Base-by-base conservation (phyloP, 2,888 invertebrate genomes). In the Spodoptera exigua region DNA sequence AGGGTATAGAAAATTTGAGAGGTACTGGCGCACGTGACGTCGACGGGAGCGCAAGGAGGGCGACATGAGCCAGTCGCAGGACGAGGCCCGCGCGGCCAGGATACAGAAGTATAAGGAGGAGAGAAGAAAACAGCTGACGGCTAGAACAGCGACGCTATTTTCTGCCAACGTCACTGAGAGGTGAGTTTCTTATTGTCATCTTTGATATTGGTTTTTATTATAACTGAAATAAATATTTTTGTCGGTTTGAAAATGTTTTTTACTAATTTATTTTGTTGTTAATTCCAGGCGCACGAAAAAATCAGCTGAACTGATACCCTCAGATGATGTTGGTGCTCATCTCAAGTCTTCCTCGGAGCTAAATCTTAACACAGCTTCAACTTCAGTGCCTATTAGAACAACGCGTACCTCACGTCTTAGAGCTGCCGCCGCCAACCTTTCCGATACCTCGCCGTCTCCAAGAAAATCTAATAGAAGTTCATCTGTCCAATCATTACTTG, bases 41-140 rank as follows among this genome's bases (percentile, higher is more conserved):
- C 83, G 76, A 66, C 83, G 80, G 66, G 78, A 79, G 39, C 66
- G 57, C 39, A 70, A 69, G 64, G 81, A 78, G 62, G 76, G 76
- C 82, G 86, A 80, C 64, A 94, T 94, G 93, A 93, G 84, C 70
- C 88, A 87, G 77, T 83, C 91, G 61, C 89, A 87, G 65, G 94
- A 95, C 74, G 94, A 94, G 85, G 94, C 91, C 85, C 90, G 95
- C 71, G 94, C 95, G 83, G 96, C 95, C 87, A 93, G 96, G 83
- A 96, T 96, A 79, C 95, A 95, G 78, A 95, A 95, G 77, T 97
- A 96, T 88, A 97, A 97, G 85, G 97, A 97, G 80, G 96, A 97
- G 83, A 93, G 97, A 55, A 94, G 96, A 64, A 95, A 95, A 78
- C 96, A 97, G 86, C 90, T 97, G 64, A 96, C 95, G 37, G 95